Evolutionary conservation across 2,113 vertebrate genomes (phyloP), one percentile per base, ranked within the genome.

Genomic region (Oenanthe melanoleuca): DNA sequence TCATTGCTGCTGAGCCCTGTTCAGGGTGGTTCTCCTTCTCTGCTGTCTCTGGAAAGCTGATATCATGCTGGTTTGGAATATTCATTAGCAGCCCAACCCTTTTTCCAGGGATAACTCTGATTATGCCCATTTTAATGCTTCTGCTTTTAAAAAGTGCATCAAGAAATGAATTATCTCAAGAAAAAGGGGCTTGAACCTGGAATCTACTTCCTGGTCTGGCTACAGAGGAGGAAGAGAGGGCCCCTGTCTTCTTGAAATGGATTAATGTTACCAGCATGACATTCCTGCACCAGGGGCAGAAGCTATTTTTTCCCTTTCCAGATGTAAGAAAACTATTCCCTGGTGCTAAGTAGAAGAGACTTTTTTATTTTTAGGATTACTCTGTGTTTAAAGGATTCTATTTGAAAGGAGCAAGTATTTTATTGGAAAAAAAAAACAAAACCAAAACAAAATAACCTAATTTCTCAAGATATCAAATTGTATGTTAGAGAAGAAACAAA

Each of bases 11-110:
- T 19, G 5, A 66, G 57, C 73, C 57, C 60, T 67, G 37, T 82
- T 89, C 57, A 72, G 84, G 92, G 90, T 81, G 66, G 88, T 89
- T 79, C 89, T 81, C 47, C 83, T 93, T 59, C 47, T 31, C 56
- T 85, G 37, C 55, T 92, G 57, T 83, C 90, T 95, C 88, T 89
- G 53, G 81, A 93, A 66, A 89, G 74, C 88, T 95, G 88, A 82
- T 96, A 88, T 56, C 80, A 74, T 86, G 49, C 66, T 89, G 28
- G 15, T 82, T 93, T 89, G 66, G 61, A 92, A 82, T 69, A 88
- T 53, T 79, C 61, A 61, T 75, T 80, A 91, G 53, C n/a, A 92
- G 50, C 63, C 85, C 90, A 94, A 78, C 81, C 81, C 74, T 92
- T 94, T 82, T 86, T 49, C 49, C 37, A 75, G 55, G 45, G 57